phyloP scores from a whole-genome alignment of 2,888 invertebrate species.

The Calameuta pallipes region DNA sequence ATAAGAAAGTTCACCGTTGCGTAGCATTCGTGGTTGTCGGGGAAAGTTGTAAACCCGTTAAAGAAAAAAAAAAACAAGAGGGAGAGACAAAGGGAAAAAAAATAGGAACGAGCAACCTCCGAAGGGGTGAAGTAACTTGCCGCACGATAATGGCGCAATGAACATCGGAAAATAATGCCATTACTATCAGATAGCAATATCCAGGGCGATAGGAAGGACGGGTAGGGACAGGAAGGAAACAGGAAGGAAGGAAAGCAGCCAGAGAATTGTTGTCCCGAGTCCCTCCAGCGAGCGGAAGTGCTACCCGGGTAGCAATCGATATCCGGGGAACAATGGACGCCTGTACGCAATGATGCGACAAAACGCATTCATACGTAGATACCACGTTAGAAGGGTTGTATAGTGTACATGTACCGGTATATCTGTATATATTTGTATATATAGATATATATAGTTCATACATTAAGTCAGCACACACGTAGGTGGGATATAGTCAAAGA shows the following conservation, averaged over 20 bases:
- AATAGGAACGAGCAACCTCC: not conserved
- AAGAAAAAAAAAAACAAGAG: not conserved
- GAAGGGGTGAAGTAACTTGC: not conserved
- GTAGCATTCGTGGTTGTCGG: no score
- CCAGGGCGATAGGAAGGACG: not conserved
- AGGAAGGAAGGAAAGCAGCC: no score
- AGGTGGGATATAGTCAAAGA: no score
- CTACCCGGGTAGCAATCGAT: conserved; percentile 18
- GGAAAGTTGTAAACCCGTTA: conserved; percentile 1
- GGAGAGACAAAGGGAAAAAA: not conserved
- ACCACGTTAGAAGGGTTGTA: no score
- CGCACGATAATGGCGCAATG: conserved; percentile 16
- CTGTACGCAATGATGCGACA: conserved; percentile 40
- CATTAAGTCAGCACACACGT: no score
- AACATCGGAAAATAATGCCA: conserved; percentile 18
- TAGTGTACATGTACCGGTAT: no score
- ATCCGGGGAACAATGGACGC: conserved; percentile 5
- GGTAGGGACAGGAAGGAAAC: no score
- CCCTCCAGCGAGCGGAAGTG: no score
- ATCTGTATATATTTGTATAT: no score
- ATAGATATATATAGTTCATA: no score
- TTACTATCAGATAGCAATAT: conserved; percentile 19
- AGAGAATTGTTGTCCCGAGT: no score
- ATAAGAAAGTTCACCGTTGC: no score
- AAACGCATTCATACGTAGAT: conserved; percentile 53